A percentile compares a stretch with the other conserved stretches of the same genome.
Conservation (phyloP, 2,888 invertebrate genomes). For the Tanaodytes sp. region DNA sequence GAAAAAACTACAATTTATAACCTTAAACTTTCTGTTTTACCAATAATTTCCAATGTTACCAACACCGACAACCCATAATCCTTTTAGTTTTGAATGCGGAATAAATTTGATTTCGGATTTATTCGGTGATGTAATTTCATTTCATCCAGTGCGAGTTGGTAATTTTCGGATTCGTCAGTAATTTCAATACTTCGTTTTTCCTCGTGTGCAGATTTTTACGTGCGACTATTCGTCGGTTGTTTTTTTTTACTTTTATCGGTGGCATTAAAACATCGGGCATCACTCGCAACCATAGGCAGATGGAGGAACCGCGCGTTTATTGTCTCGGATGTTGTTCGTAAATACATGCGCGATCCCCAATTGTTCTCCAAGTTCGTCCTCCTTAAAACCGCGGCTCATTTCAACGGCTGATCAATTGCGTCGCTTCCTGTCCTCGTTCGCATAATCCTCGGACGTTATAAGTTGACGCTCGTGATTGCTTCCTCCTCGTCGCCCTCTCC, state of each 20-base stretch:
- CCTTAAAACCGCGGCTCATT: conserved; percentile 41
- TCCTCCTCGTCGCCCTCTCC: conserved; percentile 14
- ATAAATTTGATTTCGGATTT: no score
- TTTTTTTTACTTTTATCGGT: conserved; percentile 38
- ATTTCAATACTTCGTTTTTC: no score
- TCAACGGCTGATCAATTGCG: conserved; percentile 44
- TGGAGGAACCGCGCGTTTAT: no score
- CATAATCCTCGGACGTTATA: conserved; percentile 42
- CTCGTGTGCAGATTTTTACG: conserved; percentile 35
- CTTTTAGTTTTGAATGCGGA: no score
- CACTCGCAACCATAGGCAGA: no score
- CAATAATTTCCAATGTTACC: no score
- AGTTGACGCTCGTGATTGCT: conserved; percentile 35
- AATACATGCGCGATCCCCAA: conserved; percentile 44
- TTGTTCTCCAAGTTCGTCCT: conserved; percentile 40
- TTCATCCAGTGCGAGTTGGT: no score
- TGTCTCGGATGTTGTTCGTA: conserved; percentile 53
- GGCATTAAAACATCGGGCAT: conserved; percentile 35
- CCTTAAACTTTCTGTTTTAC: no score
- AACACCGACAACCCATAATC: no score
- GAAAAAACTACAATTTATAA: no score
- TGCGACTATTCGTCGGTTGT: conserved; percentile 30
- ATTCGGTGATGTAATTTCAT: no score
- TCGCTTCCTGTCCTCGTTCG: conserved; percentile 28
- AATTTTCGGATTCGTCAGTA: no score